phyloP scores from a whole-genome alignment of 2,113 vertebrate genomes.

The Nicator chloris region DNA sequence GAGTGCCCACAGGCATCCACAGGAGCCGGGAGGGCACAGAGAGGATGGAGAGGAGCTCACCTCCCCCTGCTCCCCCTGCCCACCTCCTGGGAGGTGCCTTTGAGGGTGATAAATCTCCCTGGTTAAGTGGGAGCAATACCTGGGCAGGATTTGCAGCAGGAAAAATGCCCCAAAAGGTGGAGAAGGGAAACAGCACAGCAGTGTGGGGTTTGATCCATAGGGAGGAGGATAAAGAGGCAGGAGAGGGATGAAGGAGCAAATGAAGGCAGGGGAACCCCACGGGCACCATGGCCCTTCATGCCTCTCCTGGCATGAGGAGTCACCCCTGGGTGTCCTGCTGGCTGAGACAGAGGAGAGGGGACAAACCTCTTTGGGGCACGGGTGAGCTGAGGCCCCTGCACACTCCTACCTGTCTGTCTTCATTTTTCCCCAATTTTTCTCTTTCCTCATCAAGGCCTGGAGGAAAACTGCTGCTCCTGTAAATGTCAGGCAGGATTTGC shows the following conservation, averaged over 20 bases:
- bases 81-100: neutral
- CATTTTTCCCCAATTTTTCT: neutral
- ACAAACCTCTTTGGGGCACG: fast-evolving
- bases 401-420: no score
- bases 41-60: neutral
- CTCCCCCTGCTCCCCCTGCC: neutral
- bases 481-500: neutral
- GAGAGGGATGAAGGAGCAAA: neutral
- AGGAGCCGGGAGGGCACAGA: fast-evolving
- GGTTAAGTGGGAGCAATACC: fast-evolving
- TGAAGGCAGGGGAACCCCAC: neutral
- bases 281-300: fast-evolving
- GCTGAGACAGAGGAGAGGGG: neutral
- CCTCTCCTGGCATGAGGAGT: neutral
- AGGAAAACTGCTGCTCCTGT: neutral
- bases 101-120: neutral
- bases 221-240: neutral
- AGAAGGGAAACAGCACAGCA: fast-evolving
- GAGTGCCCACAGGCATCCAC: fast-evolving
- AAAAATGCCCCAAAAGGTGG: neutral
- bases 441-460: neutral
- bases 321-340: neutral
- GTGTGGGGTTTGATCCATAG: neutral
- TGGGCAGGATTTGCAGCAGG: neutral
- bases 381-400: neutral